Evolutionary conservation across 2,113 vertebrate species (phyloP).

Genomic region (Cinclus mexicanus): DNA sequence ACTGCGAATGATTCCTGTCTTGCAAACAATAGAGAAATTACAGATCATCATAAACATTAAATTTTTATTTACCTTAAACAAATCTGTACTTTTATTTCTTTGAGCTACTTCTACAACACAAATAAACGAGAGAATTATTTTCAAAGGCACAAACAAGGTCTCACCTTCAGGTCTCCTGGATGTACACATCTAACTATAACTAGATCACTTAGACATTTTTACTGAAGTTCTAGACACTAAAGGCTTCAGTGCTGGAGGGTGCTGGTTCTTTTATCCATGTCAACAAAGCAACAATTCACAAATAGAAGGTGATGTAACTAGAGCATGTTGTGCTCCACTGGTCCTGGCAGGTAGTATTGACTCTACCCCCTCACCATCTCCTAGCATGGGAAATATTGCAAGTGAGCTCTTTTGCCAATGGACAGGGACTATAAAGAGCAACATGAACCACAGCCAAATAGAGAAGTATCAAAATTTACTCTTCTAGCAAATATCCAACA

Average conservation of each 20-base stretch:
- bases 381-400: neutral
- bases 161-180: neutral
- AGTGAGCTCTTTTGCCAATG: neutral
- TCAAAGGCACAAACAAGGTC: neutral
- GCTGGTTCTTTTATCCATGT: neutral
- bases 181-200: neutral
- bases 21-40: neutral
- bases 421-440: neutral
- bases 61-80: neutral
- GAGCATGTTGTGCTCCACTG: constrained; percentile 31
- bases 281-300: constrained; percentile 56
- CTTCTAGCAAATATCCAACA: neutral
- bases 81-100: neutral
- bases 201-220: neutral
- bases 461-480: neutral
- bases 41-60: neutral
- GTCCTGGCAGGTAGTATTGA: constrained; percentile 28
- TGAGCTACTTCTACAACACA: neutral
- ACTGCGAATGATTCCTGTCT: neutral
- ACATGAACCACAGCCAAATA: neutral
- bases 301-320: constrained; percentile 48
- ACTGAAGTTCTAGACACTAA: neutral
- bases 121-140: neutral
- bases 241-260: neutral
- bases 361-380: neutral